Conservation (phyloP, 2,888 invertebrate genomes). For the Dioctria linearis region DNA sequence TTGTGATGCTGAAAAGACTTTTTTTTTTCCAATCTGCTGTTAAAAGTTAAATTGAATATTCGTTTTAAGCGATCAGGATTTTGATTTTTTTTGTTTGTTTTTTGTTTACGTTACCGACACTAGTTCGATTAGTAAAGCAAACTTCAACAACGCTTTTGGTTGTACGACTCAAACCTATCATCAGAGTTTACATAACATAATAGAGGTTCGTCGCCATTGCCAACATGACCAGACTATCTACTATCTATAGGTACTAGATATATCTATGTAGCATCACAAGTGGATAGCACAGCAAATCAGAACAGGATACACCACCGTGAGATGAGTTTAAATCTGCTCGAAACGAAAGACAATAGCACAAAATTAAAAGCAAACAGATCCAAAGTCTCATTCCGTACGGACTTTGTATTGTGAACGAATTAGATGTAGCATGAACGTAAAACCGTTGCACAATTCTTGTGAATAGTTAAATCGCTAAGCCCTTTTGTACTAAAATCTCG, state of each 20-base stretch:
- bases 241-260: no score
- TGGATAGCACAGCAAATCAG: no score
- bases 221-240: neutral
- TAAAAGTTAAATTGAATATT: constrained; percentile 42
- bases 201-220: no score
- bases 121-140: constrained; percentile 4
- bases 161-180: no score
- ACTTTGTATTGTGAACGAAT: neutral
- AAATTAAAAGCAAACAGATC: constrained; percentile 32
- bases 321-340: neutral
- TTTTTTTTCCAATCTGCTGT: constrained; percentile 8
- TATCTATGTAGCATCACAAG: no score
- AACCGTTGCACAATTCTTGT: neutral
- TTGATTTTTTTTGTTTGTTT: neutral
- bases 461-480: neutral
- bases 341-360: neutral
- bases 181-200: no score
- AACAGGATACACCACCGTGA: no score
- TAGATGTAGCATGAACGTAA: neutral
- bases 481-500: no score
- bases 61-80: constrained; percentile 21
- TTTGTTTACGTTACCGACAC: neutral
- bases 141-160: neutral
- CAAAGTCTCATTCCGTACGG: neutral
- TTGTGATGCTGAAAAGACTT: constrained; percentile 12